Evolutionary conservation across 2,797 vertebrate species (phyloP).

Genomic region (Dermochelys coriacea): DNA sequence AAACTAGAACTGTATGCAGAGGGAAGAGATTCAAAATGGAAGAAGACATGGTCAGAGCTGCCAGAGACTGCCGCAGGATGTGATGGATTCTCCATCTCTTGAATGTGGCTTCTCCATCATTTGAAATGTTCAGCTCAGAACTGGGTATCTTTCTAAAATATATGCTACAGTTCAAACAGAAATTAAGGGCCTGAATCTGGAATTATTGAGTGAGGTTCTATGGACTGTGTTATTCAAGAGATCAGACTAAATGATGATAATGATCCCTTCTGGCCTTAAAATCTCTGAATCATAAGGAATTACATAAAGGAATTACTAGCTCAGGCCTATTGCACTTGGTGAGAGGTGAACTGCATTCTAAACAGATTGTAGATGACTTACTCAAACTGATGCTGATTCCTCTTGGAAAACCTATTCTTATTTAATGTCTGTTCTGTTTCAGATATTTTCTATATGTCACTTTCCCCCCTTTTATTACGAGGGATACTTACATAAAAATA

Average conservation of each 20-base stretch:
- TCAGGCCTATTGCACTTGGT: neutral
- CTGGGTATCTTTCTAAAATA: neutral
- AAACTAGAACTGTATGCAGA: neutral
- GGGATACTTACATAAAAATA: neutral
- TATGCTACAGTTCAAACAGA: neutral
- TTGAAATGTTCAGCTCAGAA: neutral
- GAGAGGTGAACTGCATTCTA: neutral
- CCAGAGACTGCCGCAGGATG: rapidly evolving
- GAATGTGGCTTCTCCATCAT: rapidly evolving
- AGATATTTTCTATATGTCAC: slow-evolving; percentile 4
- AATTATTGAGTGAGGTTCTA: neutral
- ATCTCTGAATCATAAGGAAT: neutral
- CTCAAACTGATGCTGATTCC: neutral
- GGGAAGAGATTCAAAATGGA: neutral
- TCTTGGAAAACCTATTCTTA: neutral
- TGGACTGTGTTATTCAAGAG: neutral
- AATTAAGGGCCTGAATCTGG: neutral
- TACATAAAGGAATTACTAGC: neutral
- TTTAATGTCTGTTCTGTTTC: neutral
- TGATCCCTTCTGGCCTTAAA: neutral
- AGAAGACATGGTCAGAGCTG: neutral
- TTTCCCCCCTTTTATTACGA: neutral
- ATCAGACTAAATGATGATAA: neutral
- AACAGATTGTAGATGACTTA: neutral
- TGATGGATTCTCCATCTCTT: neutral